phyloP scores from a whole-genome alignment of 1,140 invertebrate species.

The Bacillus rossius region DNA sequence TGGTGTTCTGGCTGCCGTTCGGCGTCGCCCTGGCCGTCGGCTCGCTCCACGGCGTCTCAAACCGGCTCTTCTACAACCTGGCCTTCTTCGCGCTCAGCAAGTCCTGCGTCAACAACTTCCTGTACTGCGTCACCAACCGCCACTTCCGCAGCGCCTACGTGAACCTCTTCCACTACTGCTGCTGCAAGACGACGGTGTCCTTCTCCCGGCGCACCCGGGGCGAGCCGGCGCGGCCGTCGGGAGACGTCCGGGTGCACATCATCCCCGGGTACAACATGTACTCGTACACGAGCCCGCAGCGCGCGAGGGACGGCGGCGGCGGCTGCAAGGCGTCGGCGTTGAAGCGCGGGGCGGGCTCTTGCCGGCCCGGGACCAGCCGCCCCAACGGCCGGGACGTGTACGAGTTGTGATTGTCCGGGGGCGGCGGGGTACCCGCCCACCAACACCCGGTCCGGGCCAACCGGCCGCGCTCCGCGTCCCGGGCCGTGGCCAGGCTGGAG shows the following conservation, averaged over 20 bases:
- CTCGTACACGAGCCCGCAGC: slow-evolving; percentile 55
- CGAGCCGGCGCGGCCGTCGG: slow-evolving; percentile 48
- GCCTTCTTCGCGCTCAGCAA: slow-evolving; percentile 64
- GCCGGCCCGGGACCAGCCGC: slow-evolving; percentile 39
- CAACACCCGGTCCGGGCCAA: too few relatives aligned
- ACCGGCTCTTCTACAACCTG: slow-evolving; percentile 53
- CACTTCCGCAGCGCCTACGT: slow-evolving; percentile 70
- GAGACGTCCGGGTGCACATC: slow-evolving; percentile 70
- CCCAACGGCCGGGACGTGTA: slow-evolving; percentile 50
- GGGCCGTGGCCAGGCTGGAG: too few relatives aligned
- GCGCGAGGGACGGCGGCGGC: slow-evolving; percentile 27
- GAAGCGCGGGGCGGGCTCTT: slow-evolving; percentile 32
- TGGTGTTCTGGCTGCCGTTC: slow-evolving; percentile 64
- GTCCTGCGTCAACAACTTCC: slow-evolving; percentile 58
- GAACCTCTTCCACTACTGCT: slow-evolving; percentile 76
- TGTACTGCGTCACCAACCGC: slow-evolving; percentile 59
- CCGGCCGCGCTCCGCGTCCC: too few relatives aligned
- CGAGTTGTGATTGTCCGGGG: slow-evolving; percentile 43
- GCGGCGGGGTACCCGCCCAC: too few relatives aligned
- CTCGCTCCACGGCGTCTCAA: slow-evolving; percentile 43
- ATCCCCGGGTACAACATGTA: slow-evolving; percentile 68
- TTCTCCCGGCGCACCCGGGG: slow-evolving; percentile 51
- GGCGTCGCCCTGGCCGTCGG: slow-evolving; percentile 49
- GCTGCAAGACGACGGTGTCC: slow-evolving; percentile 71
- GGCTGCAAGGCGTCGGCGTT: slow-evolving; percentile 22